Conservation (phyloP, 2,888 invertebrate species). For the Anoplius nigerrimus region DNA sequence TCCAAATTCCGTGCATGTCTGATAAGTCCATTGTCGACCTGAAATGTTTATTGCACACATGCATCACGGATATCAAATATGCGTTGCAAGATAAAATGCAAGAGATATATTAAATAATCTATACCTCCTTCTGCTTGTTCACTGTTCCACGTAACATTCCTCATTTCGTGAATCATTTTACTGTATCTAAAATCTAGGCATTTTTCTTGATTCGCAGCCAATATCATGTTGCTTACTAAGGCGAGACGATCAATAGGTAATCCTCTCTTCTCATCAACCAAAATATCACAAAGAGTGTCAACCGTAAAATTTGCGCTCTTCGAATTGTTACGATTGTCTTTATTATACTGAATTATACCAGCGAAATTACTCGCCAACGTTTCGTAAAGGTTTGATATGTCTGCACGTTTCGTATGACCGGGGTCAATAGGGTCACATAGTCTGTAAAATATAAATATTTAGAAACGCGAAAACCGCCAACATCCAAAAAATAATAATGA, state of each 20-base stretch:
- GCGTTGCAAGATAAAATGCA: background rate
- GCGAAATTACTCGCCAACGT: slow-evolving; percentile 91
- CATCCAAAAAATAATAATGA: background rate
- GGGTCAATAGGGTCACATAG: slow-evolving; percentile 85
- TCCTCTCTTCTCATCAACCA: slow-evolving; percentile 80
- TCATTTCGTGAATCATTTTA: slow-evolving; percentile 83
- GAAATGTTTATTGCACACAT: slow-evolving; percentile 1
- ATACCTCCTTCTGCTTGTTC: slow-evolving; percentile 81
- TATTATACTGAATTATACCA: slow-evolving; percentile 95
- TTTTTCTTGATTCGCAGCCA: slow-evolving; percentile 81
- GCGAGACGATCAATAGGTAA: slow-evolving; percentile 84
- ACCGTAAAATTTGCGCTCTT: slow-evolving; percentile 85
- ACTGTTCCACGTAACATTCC: slow-evolving; percentile 82
- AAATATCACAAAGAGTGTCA: slow-evolving; percentile 86
- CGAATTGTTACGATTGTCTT: slow-evolving; percentile 86
- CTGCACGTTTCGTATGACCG: slow-evolving; percentile 78
- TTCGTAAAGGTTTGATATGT: slow-evolving; percentile 88
- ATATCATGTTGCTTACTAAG: slow-evolving; percentile 82
- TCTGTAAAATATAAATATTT: slow-evolving; percentile 73
- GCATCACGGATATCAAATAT: background rate
- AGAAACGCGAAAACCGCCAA: background rate
- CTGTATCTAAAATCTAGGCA: slow-evolving; percentile 91
- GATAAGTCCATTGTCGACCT: slow-evolving; percentile 94
- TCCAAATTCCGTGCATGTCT: slow-evolving; percentile 97
- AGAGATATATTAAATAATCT: slow-evolving; percentile 34